These are phyloP conservation scores for Tautogolabrus adspersus DNA, from an alignment of 2,113 vertebrate genomes.

Conservation along the genomic window DNA sequence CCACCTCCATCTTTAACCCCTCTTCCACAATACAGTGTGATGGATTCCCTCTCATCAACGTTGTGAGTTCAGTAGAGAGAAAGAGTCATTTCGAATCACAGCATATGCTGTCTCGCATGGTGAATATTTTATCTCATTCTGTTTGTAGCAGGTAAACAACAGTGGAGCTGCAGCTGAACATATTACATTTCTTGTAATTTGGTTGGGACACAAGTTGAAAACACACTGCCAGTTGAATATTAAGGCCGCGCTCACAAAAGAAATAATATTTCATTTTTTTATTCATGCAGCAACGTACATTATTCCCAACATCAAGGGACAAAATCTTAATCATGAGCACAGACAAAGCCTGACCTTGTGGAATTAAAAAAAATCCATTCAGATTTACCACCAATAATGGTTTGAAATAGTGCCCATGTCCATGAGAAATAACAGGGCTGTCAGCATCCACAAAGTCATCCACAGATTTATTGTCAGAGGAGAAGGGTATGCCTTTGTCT, in stretches of 20 bases:
- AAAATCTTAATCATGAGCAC: conserved; percentile 38
- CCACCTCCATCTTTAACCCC: conserved; percentile 12
- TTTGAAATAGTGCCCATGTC: conserved; percentile 51
- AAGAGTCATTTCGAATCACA: conserved; percentile 42
- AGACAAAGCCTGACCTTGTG: conserved; percentile 64
- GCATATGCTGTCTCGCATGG: conserved; percentile 8
- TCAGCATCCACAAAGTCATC: conserved; percentile 57
- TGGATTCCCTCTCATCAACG: conserved; percentile 14
- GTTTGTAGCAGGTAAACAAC: conserved; percentile 51
- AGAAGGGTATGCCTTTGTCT: conserved; percentile 45
- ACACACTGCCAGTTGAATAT: conserved; percentile 37
- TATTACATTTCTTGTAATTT: conserved; percentile 48
- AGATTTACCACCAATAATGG: conserved; percentile 63
- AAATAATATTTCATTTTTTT: conserved; percentile 54
- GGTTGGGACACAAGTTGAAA: conserved; percentile 21
- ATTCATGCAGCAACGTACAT: conserved; percentile 51
- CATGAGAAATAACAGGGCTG: conserved; percentile 55
- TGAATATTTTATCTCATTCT: conserved; percentile 53
- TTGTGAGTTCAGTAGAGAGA: conserved; percentile 9
- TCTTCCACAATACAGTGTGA: conserved; percentile 16
- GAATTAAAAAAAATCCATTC: conserved; percentile 54
- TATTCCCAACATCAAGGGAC: conserved; percentile 42
- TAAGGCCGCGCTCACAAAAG: conserved; percentile 31
- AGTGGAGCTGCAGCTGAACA: conserved; percentile 38
- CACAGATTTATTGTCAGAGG: conserved; percentile 59